Evolutionary conservation across 2,113 vertebrate species (phyloP), one percentile per base, ranked within the genome.

Genomic region (Nesogale talazaci): DNA sequence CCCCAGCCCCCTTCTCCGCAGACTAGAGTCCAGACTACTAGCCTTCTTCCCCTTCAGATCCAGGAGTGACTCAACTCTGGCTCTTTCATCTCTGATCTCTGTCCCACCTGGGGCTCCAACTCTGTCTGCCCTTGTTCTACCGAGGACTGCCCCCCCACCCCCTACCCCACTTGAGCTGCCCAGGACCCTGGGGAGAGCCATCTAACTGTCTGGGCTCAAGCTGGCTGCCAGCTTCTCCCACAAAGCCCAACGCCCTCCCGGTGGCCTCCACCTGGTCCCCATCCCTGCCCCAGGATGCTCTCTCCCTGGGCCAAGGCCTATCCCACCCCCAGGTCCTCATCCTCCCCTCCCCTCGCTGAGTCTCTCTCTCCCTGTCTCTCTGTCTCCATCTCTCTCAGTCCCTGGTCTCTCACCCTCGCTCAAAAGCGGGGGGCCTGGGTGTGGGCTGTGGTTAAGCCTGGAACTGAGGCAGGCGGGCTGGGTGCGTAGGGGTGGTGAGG

Each of bases 401-500:
- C 19, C 12, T 65, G 79, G 6, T 69, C 46, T 67, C 57, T n/a
- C 57, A 72, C 17, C 57, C 27, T 59, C 67, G 14, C 78, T 80
- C 84, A 2, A 5, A 80, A 63, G 40, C n/a, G 4, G 76, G 88
- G 94, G 86, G 88, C 22, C 92, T 87, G 76, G 72, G 92, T 90
- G 93, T 85, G 61, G 87, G 90, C 85, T 89, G 29, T 12, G 31
- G 82, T 89, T n/a, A 65, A 36, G 93, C 84, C 81, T 23, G 38
- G 77, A 87, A 92, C 88, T 84, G 65, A 80, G 77, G 88, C 25
- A 80, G 77, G 88, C 25, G 0, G 91, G 85, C 90, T 94, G 92
- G 91, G 89, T 89, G 94, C 92, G 92, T 95, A 95, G 95, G 95
- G 88, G 92, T 6, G 81, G 89, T 57, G 63, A 22, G 36, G 65